Evolutionary conservation across 2,113 vertebrate genomes (phyloP).

Genomic region (Mus pahari): DNA sequence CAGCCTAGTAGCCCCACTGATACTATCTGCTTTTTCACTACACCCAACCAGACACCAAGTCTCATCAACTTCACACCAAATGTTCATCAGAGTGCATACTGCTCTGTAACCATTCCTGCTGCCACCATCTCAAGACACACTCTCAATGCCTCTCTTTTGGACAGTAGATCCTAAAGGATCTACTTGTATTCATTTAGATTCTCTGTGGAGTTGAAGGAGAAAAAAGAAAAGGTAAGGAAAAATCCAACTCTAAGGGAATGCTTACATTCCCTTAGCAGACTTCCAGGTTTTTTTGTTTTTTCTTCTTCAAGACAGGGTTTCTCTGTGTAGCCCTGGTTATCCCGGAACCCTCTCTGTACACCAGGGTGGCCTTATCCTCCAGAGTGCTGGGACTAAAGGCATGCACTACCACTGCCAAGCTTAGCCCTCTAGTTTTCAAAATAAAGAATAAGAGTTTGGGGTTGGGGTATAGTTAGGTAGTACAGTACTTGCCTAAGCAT

Average conservation of each 20-base stretch:
- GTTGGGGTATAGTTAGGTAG: background rate
- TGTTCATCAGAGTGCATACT: slow-evolving; percentile 7
- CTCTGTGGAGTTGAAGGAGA: background rate
- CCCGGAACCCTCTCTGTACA: background rate
- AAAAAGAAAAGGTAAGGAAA: background rate
- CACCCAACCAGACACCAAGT: background rate
- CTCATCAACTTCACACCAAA: slow-evolving; percentile 16
- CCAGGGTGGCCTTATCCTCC: background rate
- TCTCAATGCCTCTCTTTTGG: background rate
- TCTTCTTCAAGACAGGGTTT: background rate
- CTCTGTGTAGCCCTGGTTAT: background rate
- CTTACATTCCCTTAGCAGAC: slow-evolving; percentile 22
- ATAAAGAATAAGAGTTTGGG: slow-evolving; percentile 13
- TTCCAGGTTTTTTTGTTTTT: background rate
- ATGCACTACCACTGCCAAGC: background rate
- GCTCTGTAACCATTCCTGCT: background rate
- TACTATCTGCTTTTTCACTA: background rate
- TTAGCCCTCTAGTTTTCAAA: background rate
- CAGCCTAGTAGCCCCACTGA: background rate
- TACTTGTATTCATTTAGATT: slow-evolving; percentile 20
- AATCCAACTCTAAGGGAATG: background rate
- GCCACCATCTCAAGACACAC: background rate
- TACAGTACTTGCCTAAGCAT: background rate
- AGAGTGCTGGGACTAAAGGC: background rate
- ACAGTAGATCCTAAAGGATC: background rate